A percentile compares a stretch with the other conserved stretches of the same genome.
These are phyloP conservation scores for Limosa lapponica DNA, from an alignment of 2,797 vertebrate genomes.

Conservation along the genomic window DNA sequence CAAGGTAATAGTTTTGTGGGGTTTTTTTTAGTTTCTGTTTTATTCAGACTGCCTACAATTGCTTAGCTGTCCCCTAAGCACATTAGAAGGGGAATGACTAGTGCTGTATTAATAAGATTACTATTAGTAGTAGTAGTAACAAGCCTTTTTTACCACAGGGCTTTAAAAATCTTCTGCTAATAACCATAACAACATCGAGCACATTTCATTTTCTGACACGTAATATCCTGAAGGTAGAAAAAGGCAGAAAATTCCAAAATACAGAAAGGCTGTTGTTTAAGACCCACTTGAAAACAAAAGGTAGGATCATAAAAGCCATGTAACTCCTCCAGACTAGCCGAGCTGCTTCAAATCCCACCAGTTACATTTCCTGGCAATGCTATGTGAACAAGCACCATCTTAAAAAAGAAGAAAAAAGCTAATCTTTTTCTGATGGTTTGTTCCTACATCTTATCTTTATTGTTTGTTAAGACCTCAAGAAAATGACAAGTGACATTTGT, in stretches of 20 bases:
- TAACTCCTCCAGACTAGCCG: not conserved
- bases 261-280: not conserved
- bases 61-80: not conserved
- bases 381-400: not conserved
- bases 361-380: not conserved
- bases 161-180: not conserved
- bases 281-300: not conserved
- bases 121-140: not conserved
- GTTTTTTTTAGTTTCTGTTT: not conserved
- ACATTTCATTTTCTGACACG: not conserved
- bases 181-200: not conserved
- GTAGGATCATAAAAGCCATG: not conserved
- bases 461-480: not conserved
- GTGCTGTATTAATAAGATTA: not conserved
- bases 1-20: not conserved
- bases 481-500: not conserved
- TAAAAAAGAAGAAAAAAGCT: not conserved
- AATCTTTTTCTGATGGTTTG: not conserved
- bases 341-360: not conserved
- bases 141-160: not conserved
- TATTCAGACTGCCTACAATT: not conserved
- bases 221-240: not conserved
- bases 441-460: not conserved
- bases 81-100: not conserved
- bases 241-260: not conserved